Conservation (phyloP, 1,140 invertebrate species). For the Meteorus sp. region DNA sequence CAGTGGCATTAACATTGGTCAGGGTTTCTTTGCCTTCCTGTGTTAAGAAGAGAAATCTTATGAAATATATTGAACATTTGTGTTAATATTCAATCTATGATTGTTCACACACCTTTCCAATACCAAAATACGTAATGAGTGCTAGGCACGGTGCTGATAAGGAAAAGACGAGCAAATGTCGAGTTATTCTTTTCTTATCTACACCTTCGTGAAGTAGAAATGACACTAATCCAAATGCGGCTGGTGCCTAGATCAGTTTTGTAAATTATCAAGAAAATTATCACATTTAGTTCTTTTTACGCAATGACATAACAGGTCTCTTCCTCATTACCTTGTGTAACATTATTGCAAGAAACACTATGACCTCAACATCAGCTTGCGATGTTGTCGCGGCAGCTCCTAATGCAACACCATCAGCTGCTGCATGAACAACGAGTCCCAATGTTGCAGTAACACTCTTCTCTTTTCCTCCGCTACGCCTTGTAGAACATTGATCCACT, state of each 20-base stretch:
- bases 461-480: slow-evolving; percentile 68
- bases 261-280: slow-evolving; percentile 11
- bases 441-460: slow-evolving; percentile 90
- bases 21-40: slow-evolving; percentile 72
- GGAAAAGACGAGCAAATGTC: slow-evolving; percentile 93
- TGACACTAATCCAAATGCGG: slow-evolving; percentile 96
- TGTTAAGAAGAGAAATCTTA: slow-evolving; percentile 38
- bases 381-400: slow-evolving; percentile 95
- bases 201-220: slow-evolving; percentile 95
- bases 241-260: slow-evolving; percentile 75
- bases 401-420: slow-evolving; percentile 96
- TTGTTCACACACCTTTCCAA: slow-evolving; percentile 76
- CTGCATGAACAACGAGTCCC: slow-evolving; percentile 96
- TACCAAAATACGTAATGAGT: slow-evolving; percentile 89
- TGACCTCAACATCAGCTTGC: slow-evolving; percentile 94
- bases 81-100: slow-evolving; percentile 1
- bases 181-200: slow-evolving; percentile 82
- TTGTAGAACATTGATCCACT: slow-evolving; percentile 83
- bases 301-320: too few relatives aligned
- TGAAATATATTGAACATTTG: slow-evolving; percentile 1
- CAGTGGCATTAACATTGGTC: slow-evolving; percentile 87
- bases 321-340: slow-evolving; percentile 82
- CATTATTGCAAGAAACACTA: slow-evolving; percentile 99
- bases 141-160: slow-evolving; percentile 88
- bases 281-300: background rate